Conservation (phyloP, 2,888 invertebrate species). For the Acheta domesticus region DNA sequence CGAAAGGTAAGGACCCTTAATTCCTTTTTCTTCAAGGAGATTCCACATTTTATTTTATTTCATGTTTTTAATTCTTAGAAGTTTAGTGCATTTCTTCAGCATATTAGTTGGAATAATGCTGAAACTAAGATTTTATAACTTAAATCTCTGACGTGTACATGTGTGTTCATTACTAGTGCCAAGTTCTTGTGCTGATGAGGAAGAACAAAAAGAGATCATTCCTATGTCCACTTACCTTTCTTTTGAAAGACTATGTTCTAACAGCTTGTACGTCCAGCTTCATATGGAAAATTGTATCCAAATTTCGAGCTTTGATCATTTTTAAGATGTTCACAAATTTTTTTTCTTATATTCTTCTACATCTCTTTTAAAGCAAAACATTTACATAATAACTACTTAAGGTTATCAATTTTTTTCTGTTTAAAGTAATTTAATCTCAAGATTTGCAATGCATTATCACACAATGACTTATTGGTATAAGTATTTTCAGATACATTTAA, state of each 20-base stretch:
- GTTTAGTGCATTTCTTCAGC: neutral
- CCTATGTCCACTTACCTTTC: constrained; percentile 18
- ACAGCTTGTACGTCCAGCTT: constrained; percentile 32
- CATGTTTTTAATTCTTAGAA: neutral
- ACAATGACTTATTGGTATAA: too few relatives aligned
- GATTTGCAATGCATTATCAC: too few relatives aligned
- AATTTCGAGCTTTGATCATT: neutral
- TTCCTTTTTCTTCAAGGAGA: neutral
- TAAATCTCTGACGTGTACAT: constrained; percentile 23
- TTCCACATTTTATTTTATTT: too few relatives aligned
- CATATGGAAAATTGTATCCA: constrained; percentile 31
- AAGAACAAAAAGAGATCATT: neutral
- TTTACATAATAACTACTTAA: too few relatives aligned
- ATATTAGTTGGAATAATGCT: neutral
- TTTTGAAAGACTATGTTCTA: constrained; percentile 23
- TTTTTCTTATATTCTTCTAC: too few relatives aligned
- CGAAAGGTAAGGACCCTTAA: neutral
- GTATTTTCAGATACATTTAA: neutral
- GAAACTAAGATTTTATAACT: neutral
- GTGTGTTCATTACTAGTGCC: constrained; percentile 33
- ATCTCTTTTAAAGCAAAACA: too few relatives aligned
- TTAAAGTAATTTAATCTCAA: too few relatives aligned
- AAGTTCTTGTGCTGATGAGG: constrained; percentile 25
- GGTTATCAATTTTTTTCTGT: too few relatives aligned
- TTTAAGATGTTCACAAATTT: too few relatives aligned